Conservation (phyloP, 2,888 invertebrate species). For the Toxonevra muliebris region DNA sequence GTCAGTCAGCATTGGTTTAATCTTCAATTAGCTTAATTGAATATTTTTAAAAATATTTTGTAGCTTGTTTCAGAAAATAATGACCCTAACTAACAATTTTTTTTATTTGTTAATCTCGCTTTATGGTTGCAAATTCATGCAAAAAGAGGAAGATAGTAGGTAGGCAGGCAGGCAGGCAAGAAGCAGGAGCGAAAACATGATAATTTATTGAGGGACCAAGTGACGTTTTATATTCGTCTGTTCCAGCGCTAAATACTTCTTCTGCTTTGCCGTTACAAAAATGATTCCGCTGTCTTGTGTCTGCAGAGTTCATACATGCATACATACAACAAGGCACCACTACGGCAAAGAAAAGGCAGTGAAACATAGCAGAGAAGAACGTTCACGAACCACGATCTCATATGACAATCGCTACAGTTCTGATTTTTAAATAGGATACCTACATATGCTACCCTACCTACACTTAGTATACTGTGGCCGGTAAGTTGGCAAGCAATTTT, state of each 20-base stretch:
- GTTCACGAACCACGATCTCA: constrained; percentile 48
- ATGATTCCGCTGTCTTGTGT: neutral
- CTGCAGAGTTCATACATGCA: constrained; percentile 39
- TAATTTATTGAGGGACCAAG: constrained; percentile 62
- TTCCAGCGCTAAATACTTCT: constrained; percentile 51
- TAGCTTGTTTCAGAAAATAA: constrained; percentile 15
- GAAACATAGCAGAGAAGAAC: constrained; percentile 6
- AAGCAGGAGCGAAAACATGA: constrained; percentile 47
- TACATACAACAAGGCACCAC: constrained; percentile 28
- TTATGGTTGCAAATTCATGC: constrained; percentile 7
- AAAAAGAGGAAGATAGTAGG: constrained; percentile 9
- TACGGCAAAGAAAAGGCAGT: neutral
- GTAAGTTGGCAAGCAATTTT: constrained; percentile 55
- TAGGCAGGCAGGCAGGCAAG: constrained; percentile 12
- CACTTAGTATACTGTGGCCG: constrained; percentile 53
- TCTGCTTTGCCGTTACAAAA: constrained; percentile 4
- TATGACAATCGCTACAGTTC: constrained; percentile 44
- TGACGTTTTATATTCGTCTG: constrained; percentile 60
- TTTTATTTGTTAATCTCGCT: too few relatives aligned
- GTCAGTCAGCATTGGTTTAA: constrained; percentile 17
- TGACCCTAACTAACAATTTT: neutral
- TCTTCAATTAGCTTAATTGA: constrained; percentile 31
- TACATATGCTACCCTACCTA: neutral
- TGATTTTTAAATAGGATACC: constrained; percentile 59
- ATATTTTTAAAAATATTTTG: constrained; percentile 25